Conservation (phyloP, 2,888 invertebrate genomes). For the Lepidochrysops patricia region DNA sequence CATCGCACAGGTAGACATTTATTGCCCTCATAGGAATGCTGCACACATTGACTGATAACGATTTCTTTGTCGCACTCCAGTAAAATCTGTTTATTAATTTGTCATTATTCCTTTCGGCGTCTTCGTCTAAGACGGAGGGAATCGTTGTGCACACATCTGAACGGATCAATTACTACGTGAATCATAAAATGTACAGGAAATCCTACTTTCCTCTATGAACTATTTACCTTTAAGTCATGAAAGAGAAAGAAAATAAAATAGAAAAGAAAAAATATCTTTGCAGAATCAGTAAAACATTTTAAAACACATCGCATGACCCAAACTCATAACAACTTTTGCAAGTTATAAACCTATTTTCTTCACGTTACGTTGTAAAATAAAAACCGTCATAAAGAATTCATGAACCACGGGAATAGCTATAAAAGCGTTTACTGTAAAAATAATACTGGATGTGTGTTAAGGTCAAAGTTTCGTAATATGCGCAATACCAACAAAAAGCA, state of each 20-base stretch:
- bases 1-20: constrained; percentile 68
- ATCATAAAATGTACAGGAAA: neutral
- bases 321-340: neutral
- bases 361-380: neutral
- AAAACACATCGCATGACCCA: neutral
- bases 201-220: too few species aligned
- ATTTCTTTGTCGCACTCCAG: neutral
- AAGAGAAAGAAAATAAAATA: too few species aligned
- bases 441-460: neutral
- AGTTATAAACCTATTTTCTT: neutral
- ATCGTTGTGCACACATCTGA: too few species aligned
- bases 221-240: too few species aligned
- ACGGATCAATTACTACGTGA: neutral
- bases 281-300: neutral
- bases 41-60: neutral
- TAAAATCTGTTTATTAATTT: neutral
- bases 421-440: neutral
- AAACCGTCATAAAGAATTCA: neutral
- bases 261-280: neutral
- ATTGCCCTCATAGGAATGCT: constrained; percentile 29
- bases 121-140: too few species aligned
- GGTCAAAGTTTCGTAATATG: neutral
- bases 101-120: neutral
- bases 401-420: neutral
- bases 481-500: neutral